Base-by-base conservation (phyloP, 1,140 invertebrate species). In the Monomorium pharaonis region DNA sequence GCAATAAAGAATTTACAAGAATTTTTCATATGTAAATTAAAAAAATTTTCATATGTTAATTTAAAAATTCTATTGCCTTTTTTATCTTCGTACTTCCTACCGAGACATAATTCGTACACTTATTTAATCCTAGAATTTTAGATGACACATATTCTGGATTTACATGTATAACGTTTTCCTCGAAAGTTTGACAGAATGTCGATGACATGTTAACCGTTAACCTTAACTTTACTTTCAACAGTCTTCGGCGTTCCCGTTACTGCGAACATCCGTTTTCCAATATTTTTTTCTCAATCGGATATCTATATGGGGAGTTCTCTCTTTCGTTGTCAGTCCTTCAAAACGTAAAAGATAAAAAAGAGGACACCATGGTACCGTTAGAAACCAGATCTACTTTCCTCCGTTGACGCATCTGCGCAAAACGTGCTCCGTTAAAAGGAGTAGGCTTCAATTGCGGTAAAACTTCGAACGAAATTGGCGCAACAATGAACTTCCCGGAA, bases 331-430 rank as follows among this genome's bases (percentile, higher is more conserved):
- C 33, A 18, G 37, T 72, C 42, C 14, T 42, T 24, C 24, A 51
- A 49, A 67, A 56, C 1, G 62, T 21, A 21, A 49, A 51, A 69
- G 65, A 58, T 27, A 70, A 81, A 85, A 80, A 80, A 65, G 78
- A 67, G 33, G 67, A 33, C 47, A n/a, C 33, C 69, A 54, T 21
- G 77, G 54, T 49, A 84, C 87, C 87, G 87, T 84, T 84, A 84
- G 78, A 84, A 56, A 87, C 51, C 54, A 47, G 47, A 84, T 56
- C 58, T 27, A n/a, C 63, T 69, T 60, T 51, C 10, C 51, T 42
- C 18, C 21, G 47, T 69, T 37, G 44, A 80, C 30, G 47, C 72
- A 77, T 67, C 83, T 87, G 83, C 72, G 21, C 44, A 42, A 65
- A 37, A 56, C 62, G 60, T 10, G 54, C 3, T 30, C 70, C 12